phyloP scores from a whole-genome alignment of 2,113 vertebrate genomes.

The Aegotheles bennettii region DNA sequence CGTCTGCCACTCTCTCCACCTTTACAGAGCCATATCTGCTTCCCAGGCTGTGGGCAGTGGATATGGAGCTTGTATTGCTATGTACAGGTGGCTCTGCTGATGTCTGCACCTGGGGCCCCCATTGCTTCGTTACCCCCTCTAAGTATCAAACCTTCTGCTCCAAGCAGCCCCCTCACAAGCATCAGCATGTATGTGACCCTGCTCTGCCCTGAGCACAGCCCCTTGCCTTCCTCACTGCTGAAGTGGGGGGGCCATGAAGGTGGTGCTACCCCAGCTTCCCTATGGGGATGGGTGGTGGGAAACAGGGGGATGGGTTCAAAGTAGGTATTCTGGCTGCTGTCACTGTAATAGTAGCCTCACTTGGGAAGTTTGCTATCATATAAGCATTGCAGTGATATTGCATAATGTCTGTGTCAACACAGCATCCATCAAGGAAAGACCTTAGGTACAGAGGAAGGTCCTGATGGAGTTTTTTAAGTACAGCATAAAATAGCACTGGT shows the following conservation, averaged over 20 bases:
- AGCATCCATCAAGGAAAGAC: background rate
- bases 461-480: background rate
- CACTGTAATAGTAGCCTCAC: background rate
- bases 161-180: background rate
- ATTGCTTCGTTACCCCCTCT: background rate
- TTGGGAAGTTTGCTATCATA: background rate
- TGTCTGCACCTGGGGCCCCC: no score
- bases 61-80: background rate
- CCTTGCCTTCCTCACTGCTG: background rate
- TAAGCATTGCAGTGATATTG: background rate
- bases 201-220: background rate
- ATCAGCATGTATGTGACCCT: background rate
- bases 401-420: background rate
- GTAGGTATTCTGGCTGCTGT: background rate
- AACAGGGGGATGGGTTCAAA: background rate
- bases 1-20: background rate
- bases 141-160: background rate
- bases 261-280: background rate
- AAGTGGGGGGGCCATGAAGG: background rate
- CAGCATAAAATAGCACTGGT: background rate
- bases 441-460: background rate
- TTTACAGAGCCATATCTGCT: background rate
- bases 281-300: background rate
- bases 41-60: background rate
- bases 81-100: background rate